A percentile compares a stretch with the other conserved stretches of the same genome.
These are phyloP conservation scores for Diplolepis rosae DNA, from an alignment of 2,888 invertebrate species.

Conservation along the genomic window DNA sequence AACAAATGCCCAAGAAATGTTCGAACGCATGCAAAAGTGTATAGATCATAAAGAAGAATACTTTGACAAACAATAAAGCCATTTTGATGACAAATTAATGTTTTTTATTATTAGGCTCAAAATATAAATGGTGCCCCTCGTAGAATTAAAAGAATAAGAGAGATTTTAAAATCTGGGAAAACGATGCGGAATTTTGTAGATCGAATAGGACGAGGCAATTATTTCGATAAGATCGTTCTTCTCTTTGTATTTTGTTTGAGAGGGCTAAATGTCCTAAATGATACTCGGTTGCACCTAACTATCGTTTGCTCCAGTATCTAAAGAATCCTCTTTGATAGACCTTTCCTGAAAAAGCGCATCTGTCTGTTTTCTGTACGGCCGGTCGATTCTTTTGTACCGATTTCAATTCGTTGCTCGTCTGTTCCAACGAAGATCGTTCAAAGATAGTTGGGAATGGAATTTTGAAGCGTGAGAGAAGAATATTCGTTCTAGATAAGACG, in stretches of 20 bases:
- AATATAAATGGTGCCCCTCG: not conserved
- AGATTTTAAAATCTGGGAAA: not conserved
- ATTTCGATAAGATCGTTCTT: conserved; percentile 59
- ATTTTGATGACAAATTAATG: too few relatives aligned
- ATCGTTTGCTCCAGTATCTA: conserved; percentile 41
- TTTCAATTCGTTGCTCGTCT: conserved; percentile 52
- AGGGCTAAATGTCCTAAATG: conserved; percentile 42
- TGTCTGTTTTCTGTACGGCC: conserved; percentile 58
- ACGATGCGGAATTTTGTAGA: conserved; percentile 33
- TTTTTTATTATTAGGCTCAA: too few relatives aligned
- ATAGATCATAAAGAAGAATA: too few relatives aligned
- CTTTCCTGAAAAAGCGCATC: conserved; percentile 65
- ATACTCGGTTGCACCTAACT: conserved; percentile 36
- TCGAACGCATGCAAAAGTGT: too few relatives aligned
- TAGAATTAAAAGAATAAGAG: not conserved
- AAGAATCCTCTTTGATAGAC: conserved; percentile 53
- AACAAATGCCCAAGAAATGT: too few relatives aligned
- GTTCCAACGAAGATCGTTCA: conserved; percentile 27
- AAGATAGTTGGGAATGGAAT: conserved; percentile 20
- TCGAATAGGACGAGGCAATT: conserved; percentile 52
- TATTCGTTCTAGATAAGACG: conserved; percentile 1
- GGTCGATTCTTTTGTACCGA: conserved; percentile 60
- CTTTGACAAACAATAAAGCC: too few relatives aligned
- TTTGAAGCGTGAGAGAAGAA: conserved; percentile 20
- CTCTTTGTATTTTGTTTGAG: conserved; percentile 48